Conservation (phyloP, 2,797 vertebrate genomes). For the Gobio occitaniae region DNA sequence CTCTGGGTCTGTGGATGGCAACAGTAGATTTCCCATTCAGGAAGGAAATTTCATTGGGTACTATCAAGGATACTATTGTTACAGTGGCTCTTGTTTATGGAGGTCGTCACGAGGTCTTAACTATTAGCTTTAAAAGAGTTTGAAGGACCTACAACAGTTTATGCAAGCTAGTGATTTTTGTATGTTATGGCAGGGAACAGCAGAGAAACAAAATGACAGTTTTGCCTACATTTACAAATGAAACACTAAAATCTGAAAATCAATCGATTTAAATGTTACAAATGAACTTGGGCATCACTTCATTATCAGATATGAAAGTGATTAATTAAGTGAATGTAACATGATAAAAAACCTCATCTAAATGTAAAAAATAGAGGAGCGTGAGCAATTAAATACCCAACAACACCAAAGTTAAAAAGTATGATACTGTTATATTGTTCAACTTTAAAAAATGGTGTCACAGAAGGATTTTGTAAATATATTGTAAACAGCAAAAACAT, state of each 20-base stretch:
- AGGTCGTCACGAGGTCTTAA: slow-evolving; percentile 7
- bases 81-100: background rate
- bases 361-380: background rate
- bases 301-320: background rate
- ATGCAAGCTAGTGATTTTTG: background rate
- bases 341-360: background rate
- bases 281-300: background rate
- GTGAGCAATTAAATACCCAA: background rate
- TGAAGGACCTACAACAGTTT: background rate
- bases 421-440: background rate
- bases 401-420: too few relatives aligned
- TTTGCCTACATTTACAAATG: background rate
- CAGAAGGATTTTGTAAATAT: background rate
- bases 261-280: background rate
- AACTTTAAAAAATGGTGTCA: background rate
- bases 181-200: background rate
- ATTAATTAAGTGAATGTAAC: background rate
- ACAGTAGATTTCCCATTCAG: slow-evolving; percentile 28
- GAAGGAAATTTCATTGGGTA: slow-evolving; percentile 44
- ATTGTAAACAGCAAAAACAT: background rate
- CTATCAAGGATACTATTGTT: slow-evolving; percentile 4
- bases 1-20: slow-evolving; percentile 27
- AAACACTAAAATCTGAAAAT: background rate
- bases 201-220: background rate
- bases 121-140: background rate